Evolutionary conservation across 1,140 invertebrate species (phyloP).

Genomic region (Anastrepha obliqua): DNA sequence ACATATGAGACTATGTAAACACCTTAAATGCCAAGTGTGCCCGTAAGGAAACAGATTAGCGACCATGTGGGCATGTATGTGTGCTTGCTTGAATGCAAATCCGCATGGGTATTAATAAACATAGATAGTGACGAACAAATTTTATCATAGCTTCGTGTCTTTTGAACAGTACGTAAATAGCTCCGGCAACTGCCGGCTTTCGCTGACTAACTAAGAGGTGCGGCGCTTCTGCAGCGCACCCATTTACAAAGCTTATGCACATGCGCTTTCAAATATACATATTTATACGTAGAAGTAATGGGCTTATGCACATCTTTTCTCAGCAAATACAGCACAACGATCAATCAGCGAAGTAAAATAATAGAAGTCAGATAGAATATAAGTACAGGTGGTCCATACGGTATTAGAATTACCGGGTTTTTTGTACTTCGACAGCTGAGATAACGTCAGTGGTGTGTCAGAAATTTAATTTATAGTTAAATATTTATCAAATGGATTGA

Average conservation of each 20-base stretch:
- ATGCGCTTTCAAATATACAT: not conserved
- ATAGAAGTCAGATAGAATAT: not conserved
- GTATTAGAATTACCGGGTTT: no score
- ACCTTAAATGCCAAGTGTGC: no score
- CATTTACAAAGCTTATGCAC: not conserved
- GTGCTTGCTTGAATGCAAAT: not conserved
- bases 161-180: not conserved
- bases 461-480: no score
- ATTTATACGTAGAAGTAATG: not conserved
- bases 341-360: not conserved
- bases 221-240: not conserved
- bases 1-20: not conserved
- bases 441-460: no score
- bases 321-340: not conserved
- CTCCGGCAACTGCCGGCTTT: not conserved
- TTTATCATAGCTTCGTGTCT: no score
- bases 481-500: no score
- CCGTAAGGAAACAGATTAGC: no score
- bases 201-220: not conserved
- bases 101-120: not conserved
- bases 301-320: no score
- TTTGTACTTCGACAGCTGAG: no score
- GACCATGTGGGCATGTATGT: not conserved
- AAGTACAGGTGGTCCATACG: no score
- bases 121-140: not conserved